Evolutionary conservation across 2,888 invertebrate genomes (phyloP).

Genomic region (Yponomeuta sedellus): DNA sequence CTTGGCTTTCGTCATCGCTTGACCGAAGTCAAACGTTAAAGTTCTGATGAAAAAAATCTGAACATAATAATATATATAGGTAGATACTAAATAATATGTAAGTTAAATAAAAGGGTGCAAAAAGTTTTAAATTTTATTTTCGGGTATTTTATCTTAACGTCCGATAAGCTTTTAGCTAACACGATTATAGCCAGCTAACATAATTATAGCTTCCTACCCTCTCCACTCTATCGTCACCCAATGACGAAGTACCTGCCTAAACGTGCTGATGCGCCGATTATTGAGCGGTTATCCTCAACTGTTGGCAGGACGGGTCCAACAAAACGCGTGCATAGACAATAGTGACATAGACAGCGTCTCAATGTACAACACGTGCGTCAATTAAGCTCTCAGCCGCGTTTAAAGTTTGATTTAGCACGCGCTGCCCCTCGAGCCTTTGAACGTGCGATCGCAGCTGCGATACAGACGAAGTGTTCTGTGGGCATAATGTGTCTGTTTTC

Average conservation of each 20-base stretch:
- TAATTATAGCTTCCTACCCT: no score
- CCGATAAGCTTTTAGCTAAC: no score
- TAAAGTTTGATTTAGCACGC: slow-evolving; percentile 51
- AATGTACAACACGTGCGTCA: slow-evolving; percentile 42
- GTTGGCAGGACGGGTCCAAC: background rate
- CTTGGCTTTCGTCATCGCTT: no score
- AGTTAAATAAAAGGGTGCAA: no score
- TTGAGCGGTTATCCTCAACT: background rate
- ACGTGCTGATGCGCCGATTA: background rate
- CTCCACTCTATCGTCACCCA: background rate
- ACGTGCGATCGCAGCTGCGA: slow-evolving; percentile 33
- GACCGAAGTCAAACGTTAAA: no score
- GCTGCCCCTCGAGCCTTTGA: slow-evolving; percentile 33
- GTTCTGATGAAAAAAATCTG: no score
- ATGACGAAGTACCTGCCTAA: background rate
- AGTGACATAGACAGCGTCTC: background rate
- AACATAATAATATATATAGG: no score
- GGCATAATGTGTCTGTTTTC: background rate
- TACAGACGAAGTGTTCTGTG: slow-evolving; percentile 23
- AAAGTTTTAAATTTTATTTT: no score
- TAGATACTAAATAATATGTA: no score
- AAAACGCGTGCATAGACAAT: background rate
- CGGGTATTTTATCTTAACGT: no score
- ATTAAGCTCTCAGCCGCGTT: slow-evolving; percentile 42
- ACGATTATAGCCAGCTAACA: no score